Percentiles rank a stretch among this genome's conserved stretches.
These are phyloP conservation scores for Botrylloides violaceus DNA, from an alignment of 23 tunicate genomes.

Conservation along the genomic window DNA sequence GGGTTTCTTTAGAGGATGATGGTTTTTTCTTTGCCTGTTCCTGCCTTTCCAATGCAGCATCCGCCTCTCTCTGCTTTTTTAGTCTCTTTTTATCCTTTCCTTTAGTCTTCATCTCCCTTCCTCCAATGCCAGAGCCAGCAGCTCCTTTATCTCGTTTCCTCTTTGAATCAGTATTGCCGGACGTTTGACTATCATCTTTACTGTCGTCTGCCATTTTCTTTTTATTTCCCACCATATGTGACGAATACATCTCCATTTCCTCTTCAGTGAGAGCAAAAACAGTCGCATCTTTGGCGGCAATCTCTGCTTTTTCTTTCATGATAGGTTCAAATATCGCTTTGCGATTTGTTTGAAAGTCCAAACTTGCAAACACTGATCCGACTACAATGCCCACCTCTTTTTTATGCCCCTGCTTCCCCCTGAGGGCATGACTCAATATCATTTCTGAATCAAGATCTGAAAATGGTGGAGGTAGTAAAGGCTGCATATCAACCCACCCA, in stretches of 20 bases:
- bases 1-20: neutral
- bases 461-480: slow-evolving; percentile 62
- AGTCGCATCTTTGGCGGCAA: slow-evolving; percentile 52
- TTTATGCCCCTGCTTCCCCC: neutral
- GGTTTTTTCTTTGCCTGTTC: neutral
- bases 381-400: slow-evolving; percentile 27
- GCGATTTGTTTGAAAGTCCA: slow-evolving; percentile 41
- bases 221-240: slow-evolving; percentile 11
- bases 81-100: slow-evolving; percentile 78
- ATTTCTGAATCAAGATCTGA: slow-evolving; percentile 37
- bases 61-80: slow-evolving; percentile 27
- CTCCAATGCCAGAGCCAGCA: slow-evolving; percentile 63
- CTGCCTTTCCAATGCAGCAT: slow-evolving; percentile 23
- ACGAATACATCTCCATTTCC: slow-evolving; percentile 39
- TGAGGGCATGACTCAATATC: slow-evolving; percentile 32
- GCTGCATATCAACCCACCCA: slow-evolving; percentile 69
- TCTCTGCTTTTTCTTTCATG: slow-evolving; percentile 49
- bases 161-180: slow-evolving; percentile 36
- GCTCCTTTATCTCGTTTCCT: slow-evolving; percentile 29
- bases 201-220: neutral
- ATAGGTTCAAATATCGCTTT: slow-evolving; percentile 32
- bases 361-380: slow-evolving; percentile 32
- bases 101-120: slow-evolving; percentile 69
- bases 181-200: neutral
- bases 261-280: slow-evolving; percentile 73